Conservation (phyloP, 2,113 vertebrate genomes). For the Neolamprologus toae region DNA sequence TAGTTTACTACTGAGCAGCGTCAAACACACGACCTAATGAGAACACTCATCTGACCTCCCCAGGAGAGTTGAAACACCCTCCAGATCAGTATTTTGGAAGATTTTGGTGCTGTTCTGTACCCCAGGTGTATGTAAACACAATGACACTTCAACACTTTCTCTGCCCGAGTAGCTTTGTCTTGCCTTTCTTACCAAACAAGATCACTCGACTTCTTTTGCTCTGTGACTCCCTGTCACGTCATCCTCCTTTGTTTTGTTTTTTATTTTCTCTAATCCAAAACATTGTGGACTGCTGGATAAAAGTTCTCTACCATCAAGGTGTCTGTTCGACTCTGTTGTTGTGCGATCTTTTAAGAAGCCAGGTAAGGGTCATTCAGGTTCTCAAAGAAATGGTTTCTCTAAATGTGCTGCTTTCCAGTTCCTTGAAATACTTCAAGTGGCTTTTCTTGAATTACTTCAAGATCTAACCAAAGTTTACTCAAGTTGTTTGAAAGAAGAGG, state of each 20-base stretch:
- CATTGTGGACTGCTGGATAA: not conserved
- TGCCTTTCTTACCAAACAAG: slow-evolving; percentile 27
- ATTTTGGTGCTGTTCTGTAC: slow-evolving; percentile 42
- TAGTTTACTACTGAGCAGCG: slow-evolving; percentile 9
- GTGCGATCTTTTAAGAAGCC: slow-evolving; percentile 2
- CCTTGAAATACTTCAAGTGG: slow-evolving; percentile 49
- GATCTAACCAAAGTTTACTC: slow-evolving; percentile 65
- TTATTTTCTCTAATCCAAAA: not conserved
- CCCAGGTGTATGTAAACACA: slow-evolving; percentile 10
- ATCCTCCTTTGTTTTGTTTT: not conserved
- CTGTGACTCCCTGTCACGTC: not conserved
- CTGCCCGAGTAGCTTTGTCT: slow-evolving; percentile 13
- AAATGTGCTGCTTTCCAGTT: slow-evolving; percentile 52
- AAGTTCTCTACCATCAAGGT: not conserved
- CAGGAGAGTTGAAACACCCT: not conserved
- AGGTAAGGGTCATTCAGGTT: slow-evolving; percentile 41
- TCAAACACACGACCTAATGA: not conserved
- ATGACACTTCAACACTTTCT: slow-evolving; percentile 25
- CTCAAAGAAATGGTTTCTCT: slow-evolving; percentile 15
- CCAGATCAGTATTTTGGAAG: not conserved
- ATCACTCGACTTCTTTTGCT: slow-evolving; percentile 30
- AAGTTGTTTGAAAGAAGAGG: slow-evolving; percentile 32
- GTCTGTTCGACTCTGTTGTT: slow-evolving; percentile 6
- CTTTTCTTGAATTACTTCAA: slow-evolving; percentile 49
- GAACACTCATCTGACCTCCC: not conserved